phyloP scores from a whole-genome alignment of 2,113 vertebrate species.

The Tretioscincus oriximinensis region DNA sequence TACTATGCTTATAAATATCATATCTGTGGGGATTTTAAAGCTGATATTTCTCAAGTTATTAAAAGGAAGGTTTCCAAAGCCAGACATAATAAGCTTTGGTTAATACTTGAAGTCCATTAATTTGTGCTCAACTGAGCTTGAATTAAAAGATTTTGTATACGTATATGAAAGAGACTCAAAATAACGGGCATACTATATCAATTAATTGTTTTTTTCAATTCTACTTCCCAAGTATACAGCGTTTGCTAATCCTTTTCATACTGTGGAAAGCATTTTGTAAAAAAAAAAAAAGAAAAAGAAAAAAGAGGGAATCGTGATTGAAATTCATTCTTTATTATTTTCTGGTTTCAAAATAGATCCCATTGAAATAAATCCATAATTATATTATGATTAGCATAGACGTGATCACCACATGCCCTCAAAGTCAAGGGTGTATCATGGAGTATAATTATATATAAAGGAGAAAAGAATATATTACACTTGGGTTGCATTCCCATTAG shows the following conservation, averaged over 20 bases:
- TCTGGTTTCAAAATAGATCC: not conserved
- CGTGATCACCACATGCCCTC: not conserved
- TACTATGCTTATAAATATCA: conserved; percentile 40
- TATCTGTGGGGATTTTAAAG: conserved; percentile 44
- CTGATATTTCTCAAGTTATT: conserved; percentile 55
- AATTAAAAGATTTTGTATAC: conserved; percentile 62
- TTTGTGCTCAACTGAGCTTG: conserved; percentile 62
- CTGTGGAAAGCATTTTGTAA: conserved; percentile 30
- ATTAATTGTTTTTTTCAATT: conserved; percentile 50
- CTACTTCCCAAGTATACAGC: conserved; percentile 36
- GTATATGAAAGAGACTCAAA: conserved; percentile 52
- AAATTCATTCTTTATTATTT: conserved; percentile 23
- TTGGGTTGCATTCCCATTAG: no score
- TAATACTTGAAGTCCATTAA: conserved; percentile 66
- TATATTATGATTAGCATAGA: not conserved
- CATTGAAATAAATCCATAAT: not conserved
- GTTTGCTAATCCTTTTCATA: conserved; percentile 40
- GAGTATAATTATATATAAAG: no score
- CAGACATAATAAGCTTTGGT: conserved; percentile 60
- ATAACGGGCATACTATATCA: conserved; percentile 32
- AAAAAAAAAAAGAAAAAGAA: conserved; percentile 20
- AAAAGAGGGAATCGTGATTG: conserved; percentile 8
- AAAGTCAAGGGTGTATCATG: not conserved
- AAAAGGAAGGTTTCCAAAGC: conserved; percentile 40
- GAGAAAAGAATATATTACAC: no score